Evolutionary conservation across 2,113 vertebrate species (phyloP), one percentile per base, ranked within the genome.

Genomic region (Paralichthys olivaceus): DNA sequence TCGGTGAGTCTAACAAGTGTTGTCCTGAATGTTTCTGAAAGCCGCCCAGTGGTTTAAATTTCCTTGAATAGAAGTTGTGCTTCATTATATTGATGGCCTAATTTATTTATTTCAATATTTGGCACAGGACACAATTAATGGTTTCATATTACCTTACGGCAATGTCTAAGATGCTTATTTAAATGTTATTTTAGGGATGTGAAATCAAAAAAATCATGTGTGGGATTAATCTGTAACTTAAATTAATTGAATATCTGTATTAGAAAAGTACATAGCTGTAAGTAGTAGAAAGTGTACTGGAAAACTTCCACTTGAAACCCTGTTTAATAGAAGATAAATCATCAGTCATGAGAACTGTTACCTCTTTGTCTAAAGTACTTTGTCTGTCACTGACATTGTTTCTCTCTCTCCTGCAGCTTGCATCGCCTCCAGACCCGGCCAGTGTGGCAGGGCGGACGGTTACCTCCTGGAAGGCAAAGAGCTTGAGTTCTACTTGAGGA

Each of bases 401-500:
- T 43, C 0, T 73, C 3, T 69, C 49, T 57, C 20, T 71, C 25
- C 49, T 92, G 90, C 95, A 99, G 98, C 95, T 12, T 99, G 97
- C 90, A 96, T 99, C 63, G 95, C 97, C 72, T 99, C 98, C 79
- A 95, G 95, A 91, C 98, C 98, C 0, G 98, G 98, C 57, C 97
- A 99, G 93, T 99, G 98, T 81, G 98, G 98, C 87, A 94, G 98
- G 91, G 97, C 97, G 0, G 98, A 99, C 53, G 98, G 98, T 84
- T 99, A 99, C 0, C 49, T 99, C 77, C 94, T 99, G 74, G 98
- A 99, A 69, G 98, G 98, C 89, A 99, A 99, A 75, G 98, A 99
- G 69, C 90, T 99, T 4, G 98, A 99, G 89, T 99, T 99, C 94
- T 99, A 99, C 86, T 84, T 97, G 94, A 97, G 98, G 93, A 99